These are phyloP conservation scores for Drosophila affinis DNA, from an alignment of 2,888 invertebrate species.

Conservation along the genomic window DNA sequence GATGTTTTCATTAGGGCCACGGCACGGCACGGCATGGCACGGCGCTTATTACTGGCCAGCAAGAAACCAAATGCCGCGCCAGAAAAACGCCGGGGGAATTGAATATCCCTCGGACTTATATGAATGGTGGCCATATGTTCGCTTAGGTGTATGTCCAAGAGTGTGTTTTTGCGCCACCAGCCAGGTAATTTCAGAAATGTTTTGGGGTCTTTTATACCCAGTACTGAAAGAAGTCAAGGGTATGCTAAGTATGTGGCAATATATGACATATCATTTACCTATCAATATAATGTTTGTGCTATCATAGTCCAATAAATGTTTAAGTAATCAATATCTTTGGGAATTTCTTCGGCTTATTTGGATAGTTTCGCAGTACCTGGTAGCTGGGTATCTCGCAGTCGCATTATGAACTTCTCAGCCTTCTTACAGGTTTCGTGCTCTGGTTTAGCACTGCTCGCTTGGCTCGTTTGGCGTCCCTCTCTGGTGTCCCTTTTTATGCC, in stretches of 20 bases:
- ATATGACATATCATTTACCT: too few species aligned
- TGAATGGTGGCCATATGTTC: slow-evolving; percentile 19
- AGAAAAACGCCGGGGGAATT: slow-evolving; percentile 57
- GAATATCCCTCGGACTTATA: slow-evolving; percentile 46
- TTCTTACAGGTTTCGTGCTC: slow-evolving; percentile 23
- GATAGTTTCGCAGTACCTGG: neutral
- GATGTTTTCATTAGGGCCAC: slow-evolving; percentile 51
- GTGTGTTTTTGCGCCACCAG: slow-evolving; percentile 43
- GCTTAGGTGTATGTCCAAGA: neutral
- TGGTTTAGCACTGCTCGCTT: slow-evolving; percentile 65
- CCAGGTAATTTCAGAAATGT: slow-evolving; percentile 75
- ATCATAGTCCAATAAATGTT: too few species aligned
- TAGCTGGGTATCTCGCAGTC: neutral
- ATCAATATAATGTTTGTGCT: too few species aligned
- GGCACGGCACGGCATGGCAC: slow-evolving; percentile 27
- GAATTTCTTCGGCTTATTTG: too few species aligned
- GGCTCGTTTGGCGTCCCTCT: slow-evolving; percentile 48
- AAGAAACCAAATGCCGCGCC: slow-evolving; percentile 24
- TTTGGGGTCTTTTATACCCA: slow-evolving; percentile 16
- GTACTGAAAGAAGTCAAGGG: neutral
- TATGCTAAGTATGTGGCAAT: too few species aligned
- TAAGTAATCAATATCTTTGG: too few species aligned
- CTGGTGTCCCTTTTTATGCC: slow-evolving; percentile 57
- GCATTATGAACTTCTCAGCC: neutral
- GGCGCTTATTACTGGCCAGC: slow-evolving; percentile 38